A percentile compares a stretch with the other conserved stretches of the same genome.
Conservation (phyloP, 2,888 invertebrate species). For the Heteromyza rotundicornis region DNA sequence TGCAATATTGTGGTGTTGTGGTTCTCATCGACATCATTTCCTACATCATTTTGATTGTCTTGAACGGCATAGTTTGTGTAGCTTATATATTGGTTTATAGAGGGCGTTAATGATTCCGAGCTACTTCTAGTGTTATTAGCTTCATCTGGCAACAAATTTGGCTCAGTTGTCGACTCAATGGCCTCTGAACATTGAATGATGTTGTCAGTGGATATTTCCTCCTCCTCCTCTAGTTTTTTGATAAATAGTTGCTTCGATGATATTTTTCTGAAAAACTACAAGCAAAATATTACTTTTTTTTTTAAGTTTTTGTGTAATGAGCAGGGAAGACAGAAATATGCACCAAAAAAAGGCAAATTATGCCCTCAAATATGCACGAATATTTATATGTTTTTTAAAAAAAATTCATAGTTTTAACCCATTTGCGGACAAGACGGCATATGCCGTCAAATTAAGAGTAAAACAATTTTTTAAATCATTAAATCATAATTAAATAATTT, state of each 20-base stretch:
- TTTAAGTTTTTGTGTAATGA: neutral
- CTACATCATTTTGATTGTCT: constrained; percentile 31
- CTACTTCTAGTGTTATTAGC: constrained; percentile 17
- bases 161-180: constrained; percentile 27
- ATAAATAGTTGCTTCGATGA: constrained; percentile 50
- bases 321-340: no score
- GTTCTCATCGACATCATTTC: constrained; percentile 26
- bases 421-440: no score
- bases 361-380: no score
- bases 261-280: constrained; percentile 55
- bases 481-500: no score
- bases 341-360: no score
- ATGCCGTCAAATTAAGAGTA: no score
- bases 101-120: constrained; percentile 13
- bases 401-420: no score
- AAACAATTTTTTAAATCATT: no score
- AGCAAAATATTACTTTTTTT: constrained; percentile 10
- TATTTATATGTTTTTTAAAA: no score
- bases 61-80: constrained; percentile 34
- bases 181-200: constrained; percentile 32
- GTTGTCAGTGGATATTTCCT: constrained; percentile 45
- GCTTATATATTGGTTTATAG: no score
- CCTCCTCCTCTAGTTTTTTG: constrained; percentile 53
- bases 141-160: no score
- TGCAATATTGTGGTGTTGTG: constrained; percentile 19